Conservation (phyloP, 2,888 invertebrate genomes). For the Cremastinae sp. region DNA sequence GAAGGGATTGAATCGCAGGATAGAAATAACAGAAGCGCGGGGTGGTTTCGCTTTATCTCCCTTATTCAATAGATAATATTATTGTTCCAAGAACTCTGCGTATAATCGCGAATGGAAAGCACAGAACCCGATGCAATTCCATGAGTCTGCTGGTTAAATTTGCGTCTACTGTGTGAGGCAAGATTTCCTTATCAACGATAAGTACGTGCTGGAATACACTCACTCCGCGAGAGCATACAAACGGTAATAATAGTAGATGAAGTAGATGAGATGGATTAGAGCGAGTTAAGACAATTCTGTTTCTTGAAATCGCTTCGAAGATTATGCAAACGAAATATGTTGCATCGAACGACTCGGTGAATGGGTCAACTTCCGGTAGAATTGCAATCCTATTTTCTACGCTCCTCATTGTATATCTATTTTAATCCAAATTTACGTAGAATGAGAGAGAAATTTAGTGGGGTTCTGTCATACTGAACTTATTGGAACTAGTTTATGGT, state of each 20-base stretch:
- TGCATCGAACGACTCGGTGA: slow-evolving; percentile 39
- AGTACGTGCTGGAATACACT: neutral
- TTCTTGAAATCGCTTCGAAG: slow-evolving; percentile 64
- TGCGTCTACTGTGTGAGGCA: slow-evolving; percentile 21
- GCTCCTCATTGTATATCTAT: slow-evolving; percentile 24
- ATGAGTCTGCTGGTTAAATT: slow-evolving; percentile 44
- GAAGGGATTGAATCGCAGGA: neutral
- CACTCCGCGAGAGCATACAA: neutral
- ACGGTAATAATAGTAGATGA: neutral
- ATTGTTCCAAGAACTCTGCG: slow-evolving; percentile 29
- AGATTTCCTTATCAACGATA: slow-evolving; percentile 22
- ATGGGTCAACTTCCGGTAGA: slow-evolving; percentile 52
- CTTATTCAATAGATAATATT: slow-evolving; percentile 46
- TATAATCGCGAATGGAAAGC: slow-evolving; percentile 50
- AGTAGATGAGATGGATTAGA: slow-evolving; percentile 55
- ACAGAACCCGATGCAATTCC: slow-evolving; percentile 34
- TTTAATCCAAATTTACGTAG: neutral
- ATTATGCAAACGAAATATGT: slow-evolving; percentile 64
- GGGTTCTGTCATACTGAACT: neutral
- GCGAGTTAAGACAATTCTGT: slow-evolving; percentile 60
- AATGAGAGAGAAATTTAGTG: slow-evolving; percentile 4
- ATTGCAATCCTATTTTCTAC: slow-evolving; percentile 34
- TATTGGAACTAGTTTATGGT: too few relatives aligned
- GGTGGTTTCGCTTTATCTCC: slow-evolving; percentile 1
- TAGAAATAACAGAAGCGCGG: neutral